Base-by-base conservation (phyloP, 1,140 invertebrate genomes). In the Archegozetes longisetosus region DNA sequence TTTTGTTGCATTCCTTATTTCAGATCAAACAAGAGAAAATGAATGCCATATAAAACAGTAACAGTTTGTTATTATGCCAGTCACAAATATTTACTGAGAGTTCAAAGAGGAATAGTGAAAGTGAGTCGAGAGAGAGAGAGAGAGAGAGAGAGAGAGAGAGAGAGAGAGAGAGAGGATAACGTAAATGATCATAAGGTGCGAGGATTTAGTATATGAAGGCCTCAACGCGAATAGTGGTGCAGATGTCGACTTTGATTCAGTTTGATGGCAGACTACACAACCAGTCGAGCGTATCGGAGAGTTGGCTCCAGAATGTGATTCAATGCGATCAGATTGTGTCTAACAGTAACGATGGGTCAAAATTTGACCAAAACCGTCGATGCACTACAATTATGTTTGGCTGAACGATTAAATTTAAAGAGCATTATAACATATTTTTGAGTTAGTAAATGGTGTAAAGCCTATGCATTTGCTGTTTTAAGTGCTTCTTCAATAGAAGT, bases 111-210 rank as follows among this genome's bases (percentile, higher is more conserved):
- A n/a, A 40, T 40, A 40, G 32, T 9, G 6, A n/a, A 23, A 9
- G 20, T 52, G 50, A n/a, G 4, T 9, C 14, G 50, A 25, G 20
- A n/a, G 6, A 6, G n/a, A 9, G 27, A 52, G 50, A 52, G 50
- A 25, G 50, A 25, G 50, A 25, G 50, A 25, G 50, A 25, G 50
- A 52, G 50, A 52, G 50, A 52, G 50, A 52, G 50, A 52, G 50
- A 52, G 50, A 52, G 50, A 52, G 50, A 28, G 50, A 52, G 50
- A 52, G 6, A 17, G 6, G 32, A 40, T 40, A 17, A 40, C 6
- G 6, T 40, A 17, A 40, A n/a, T 52, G 6, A n/a, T 9, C 4
- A 6, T 25, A 52, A 14, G 50, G n/a, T 9, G 22, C 4, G 50
- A 52, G 50, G 4, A n/a, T 28, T 52, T 28, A 52, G 4, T n/a